phyloP scores from a whole-genome alignment of 2,113 vertebrate species.

The Clarias macrocephalus region DNA sequence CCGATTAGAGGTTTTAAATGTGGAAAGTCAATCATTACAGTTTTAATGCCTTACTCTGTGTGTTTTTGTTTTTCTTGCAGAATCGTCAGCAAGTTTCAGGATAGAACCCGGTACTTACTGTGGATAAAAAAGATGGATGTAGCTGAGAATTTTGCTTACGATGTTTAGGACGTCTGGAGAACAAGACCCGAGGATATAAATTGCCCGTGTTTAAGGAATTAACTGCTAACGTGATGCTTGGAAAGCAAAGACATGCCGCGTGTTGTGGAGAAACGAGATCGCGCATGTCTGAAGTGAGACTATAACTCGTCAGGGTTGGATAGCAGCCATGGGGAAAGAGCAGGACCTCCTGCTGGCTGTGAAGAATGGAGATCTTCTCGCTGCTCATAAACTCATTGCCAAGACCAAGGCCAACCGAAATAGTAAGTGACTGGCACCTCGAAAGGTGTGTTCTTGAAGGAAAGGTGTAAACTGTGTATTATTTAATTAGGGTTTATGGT shows the following conservation, averaged over 20 bases:
- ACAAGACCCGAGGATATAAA: neutral
- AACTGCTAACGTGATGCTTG: neutral
- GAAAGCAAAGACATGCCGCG: conserved; percentile 2
- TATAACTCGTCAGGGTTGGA: conserved; percentile 35
- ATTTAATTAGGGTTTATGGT: neutral
- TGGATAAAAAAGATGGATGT: neutral
- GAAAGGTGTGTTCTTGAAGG: neutral
- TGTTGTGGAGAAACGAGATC: conserved; percentile 13
- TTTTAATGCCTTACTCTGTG: neutral
- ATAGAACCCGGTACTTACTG: neutral
- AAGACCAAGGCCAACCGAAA: conserved; percentile 74
- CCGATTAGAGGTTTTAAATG: neutral
- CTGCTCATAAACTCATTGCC: conserved; percentile 71
- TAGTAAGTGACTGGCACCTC: conserved; percentile 64
- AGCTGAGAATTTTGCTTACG: neutral
- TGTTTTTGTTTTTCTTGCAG: neutral
- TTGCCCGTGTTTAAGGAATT: neutral
- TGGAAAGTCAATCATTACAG: neutral
- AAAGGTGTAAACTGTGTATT: neutral
- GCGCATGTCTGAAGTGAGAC: conserved; percentile 27
- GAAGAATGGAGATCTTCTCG: conserved; percentile 72
- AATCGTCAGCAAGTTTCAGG: neutral
- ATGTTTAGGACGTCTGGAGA: neutral
- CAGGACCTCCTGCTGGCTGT: conserved; percentile 74
- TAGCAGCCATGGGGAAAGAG: conserved; percentile 70